Evolutionary conservation across 2,797 vertebrate genomes (phyloP), one percentile per base, ranked within the genome.

Genomic region (Crypturellus tataupa): DNA sequence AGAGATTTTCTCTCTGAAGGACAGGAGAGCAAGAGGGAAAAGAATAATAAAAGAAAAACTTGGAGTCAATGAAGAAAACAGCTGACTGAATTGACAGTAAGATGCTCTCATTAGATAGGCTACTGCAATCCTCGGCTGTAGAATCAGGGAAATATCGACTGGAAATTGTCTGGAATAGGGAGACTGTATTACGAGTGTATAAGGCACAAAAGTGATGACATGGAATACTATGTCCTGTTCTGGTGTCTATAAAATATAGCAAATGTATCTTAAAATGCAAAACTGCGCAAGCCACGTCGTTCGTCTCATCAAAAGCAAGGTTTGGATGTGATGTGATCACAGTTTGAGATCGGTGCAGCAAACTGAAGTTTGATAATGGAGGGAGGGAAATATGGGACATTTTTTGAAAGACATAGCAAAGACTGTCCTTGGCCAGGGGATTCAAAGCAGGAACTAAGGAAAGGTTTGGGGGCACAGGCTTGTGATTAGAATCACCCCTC

Each of bases 1-100:
- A 77, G 65, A 71, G 60, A 46, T 80, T 94, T 81, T 78, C 83
- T 77, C 33, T 78, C 62, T 85, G 90, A 21, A 20, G 40, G 87
- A 75, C 23, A 71, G 10, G 33, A 84, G 42, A 60, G 6, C 1
- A 12, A 21, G 21, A 5, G 18, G 18, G 3, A 3, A 5, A 44
- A 55, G 83, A 46, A 25, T 25, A 24, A 25, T 24, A 49, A 46
- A 9, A 31, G 10, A 18, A 60, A 69, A 67, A 14, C n/a, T 7
- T 72, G 35, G 16, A 92, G 59, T 12, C 73, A 69, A 49, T 5
- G 23, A 42, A 76, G 67, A 82, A 94, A 93, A 47, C 16, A 88
- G 35, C 51, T 60, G 21, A 81, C 85, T 72, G 0, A 78, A 79
- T 24, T 65, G 56, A 60, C 25, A 79, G 35, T 2, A 2, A 88